phyloP scores from a whole-genome alignment of 2,113 vertebrate species.

The Nymphicus hollandicus region DNA sequence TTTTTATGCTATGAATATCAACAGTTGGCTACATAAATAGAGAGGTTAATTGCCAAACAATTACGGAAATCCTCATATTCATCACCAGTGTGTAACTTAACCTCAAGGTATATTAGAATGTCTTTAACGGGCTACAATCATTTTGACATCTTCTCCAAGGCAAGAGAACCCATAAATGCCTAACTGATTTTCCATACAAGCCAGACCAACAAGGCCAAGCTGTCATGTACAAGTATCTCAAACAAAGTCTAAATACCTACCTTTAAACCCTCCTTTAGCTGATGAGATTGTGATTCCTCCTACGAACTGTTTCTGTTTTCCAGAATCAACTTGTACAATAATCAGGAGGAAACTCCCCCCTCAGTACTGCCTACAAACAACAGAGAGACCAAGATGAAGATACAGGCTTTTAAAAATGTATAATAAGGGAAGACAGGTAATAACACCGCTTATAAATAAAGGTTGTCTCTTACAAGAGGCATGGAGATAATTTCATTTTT shows the following conservation, averaged over 20 bases:
- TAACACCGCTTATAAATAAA: not conserved
- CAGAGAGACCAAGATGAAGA: not conserved
- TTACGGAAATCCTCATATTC: conserved; percentile 26
- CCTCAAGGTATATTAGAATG: not conserved
- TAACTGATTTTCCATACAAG: not conserved
- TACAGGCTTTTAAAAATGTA: not conserved
- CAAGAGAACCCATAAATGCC: not conserved
- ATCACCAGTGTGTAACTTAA: not conserved
- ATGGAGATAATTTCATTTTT: rapidly evolving
- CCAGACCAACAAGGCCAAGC: not conserved
- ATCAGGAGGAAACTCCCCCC: not conserved
- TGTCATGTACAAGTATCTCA: not conserved
- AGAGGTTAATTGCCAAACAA: conserved; percentile 9
- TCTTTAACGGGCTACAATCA: not conserved
- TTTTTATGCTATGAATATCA: conserved; percentile 23
- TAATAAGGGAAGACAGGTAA: not conserved
- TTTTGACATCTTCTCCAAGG: conserved; percentile 3
- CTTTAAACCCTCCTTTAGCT: not conserved
- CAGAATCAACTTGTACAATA: not conserved
- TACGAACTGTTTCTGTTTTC: not conserved
- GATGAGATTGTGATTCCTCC: not conserved
- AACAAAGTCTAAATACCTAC: not conserved
- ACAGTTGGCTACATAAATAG: conserved; percentile 20
- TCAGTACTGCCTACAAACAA: not conserved
- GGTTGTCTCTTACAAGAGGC: not conserved